Conservation (phyloP, 2,113 vertebrate genomes). For the Pao palembangensis region DNA sequence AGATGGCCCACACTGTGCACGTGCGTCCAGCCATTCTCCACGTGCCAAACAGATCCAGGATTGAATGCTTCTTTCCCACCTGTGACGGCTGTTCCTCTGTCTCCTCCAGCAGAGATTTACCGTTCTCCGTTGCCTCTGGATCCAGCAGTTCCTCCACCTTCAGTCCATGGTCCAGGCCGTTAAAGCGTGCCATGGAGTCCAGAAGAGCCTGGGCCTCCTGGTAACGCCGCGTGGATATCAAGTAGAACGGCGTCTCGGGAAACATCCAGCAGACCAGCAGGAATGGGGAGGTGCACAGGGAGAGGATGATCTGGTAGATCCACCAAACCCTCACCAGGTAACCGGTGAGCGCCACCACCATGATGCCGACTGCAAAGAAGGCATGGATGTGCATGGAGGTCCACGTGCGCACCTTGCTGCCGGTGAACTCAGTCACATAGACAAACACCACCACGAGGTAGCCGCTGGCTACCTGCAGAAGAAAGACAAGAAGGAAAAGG, state of each 20-base stretch:
- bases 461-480: constrained; percentile 84
- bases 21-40: constrained; percentile 83
- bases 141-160: constrained; percentile 80
- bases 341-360: constrained; percentile 86
- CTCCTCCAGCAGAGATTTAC: constrained; percentile 33
- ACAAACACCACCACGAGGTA: constrained; percentile 94
- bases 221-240: constrained; percentile 81
- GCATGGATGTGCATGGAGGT: constrained; percentile 93
- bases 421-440: constrained; percentile 91
- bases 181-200: constrained; percentile 81
- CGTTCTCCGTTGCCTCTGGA: constrained; percentile 35
- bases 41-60: constrained; percentile 83
- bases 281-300: constrained; percentile 83
- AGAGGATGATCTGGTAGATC: constrained; percentile 90
- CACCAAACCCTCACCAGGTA: constrained; percentile 88
- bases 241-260: constrained; percentile 92
- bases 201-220: constrained; percentile 82
- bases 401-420: constrained; percentile 88
- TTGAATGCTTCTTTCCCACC: constrained; percentile 75
- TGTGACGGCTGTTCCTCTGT: not conserved
- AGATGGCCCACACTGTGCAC: constrained; percentile 87
- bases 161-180: constrained; percentile 72
- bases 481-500: not conserved
- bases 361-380: constrained; percentile 86
- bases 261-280: constrained; percentile 90